Conservation (phyloP, 64 coral and sea anemone genomes). For the Dendrophyllia cribrosa region DNA sequence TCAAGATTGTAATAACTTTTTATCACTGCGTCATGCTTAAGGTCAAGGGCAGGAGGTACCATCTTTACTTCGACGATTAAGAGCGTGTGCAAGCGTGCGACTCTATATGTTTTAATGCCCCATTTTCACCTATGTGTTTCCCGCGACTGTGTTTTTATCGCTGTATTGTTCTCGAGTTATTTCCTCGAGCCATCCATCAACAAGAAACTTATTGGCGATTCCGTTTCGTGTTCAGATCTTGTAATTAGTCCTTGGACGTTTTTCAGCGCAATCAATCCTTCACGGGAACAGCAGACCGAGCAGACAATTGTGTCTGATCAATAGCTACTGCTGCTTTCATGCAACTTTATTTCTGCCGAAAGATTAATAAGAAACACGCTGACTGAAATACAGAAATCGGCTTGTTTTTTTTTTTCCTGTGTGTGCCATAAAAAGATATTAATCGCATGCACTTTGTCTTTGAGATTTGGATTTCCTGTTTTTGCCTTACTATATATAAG, state of each 20-base stretch:
- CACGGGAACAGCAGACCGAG: not conserved
- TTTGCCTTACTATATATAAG: not conserved
- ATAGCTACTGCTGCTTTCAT: no score
- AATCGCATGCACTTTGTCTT: not conserved
- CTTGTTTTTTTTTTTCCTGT: not conserved
- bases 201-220: conserved; percentile 20
- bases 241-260: conserved; percentile 12
- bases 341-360: not conserved
- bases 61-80: not conserved
- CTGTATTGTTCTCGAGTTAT: conserved; percentile 15
- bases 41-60: not conserved
- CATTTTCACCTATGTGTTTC: not conserved
- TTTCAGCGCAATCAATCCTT: not conserved
- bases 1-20: no score
- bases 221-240: conserved; percentile 30
- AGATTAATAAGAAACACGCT: not conserved
- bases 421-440: not conserved
- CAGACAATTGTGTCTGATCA: not conserved
- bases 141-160: conserved; percentile 37
- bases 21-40: no score
- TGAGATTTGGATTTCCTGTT: not conserved
- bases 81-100: not conserved
- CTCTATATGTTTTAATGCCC: not conserved
- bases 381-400: no score
- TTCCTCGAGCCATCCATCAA: conserved; percentile 27